Evolutionary conservation across 2,113 vertebrate species (phyloP), one percentile per base, ranked within the genome.

Genomic region (Terrapene triunguis): DNA sequence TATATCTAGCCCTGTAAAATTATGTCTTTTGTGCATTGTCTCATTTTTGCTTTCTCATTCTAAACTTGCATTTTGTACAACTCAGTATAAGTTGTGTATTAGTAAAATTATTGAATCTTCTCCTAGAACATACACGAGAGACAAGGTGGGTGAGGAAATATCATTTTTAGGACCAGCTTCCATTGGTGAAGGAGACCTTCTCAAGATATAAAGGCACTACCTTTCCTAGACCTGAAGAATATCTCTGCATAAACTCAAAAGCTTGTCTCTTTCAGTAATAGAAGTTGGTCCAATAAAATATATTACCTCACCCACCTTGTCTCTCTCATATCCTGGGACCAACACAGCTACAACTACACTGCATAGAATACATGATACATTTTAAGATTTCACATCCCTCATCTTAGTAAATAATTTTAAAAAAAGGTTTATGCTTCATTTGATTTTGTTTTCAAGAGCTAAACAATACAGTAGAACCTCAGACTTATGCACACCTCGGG

Each of bases 1-100:
- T 2, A 1, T 2, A 1, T 13, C 88, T 53, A 16, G 19, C 13
- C 50, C 35, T 1, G 1, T 21, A 2, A 25, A 55, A 0, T 32
- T 16, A 0, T 0, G 0, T 6, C 62, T 88, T 25, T 24, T 19
- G 2, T 29, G 8, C n/a, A 4, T 38, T 2, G 1, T 44, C 2
- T 8, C 35, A 32, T 4, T 76, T 81, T 10, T 65, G 62, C 48
- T 17, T 38, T 82, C 59, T 3, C 44, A 48, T 10, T 19, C 85
- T 21, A 11, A 1, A 22, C 48, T 78, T 1, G 57, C 25, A 0
- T 42, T 50, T 47, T 55, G 78, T 48, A 25, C 51, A 24, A 1
- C 3, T 6, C 0, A 54, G 59, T 19, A 72, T 54, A 32, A 94
- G 17, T 21, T 84, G 51, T 69, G 8, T 38, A 69, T 72, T 94